These are phyloP conservation scores for Synodontis membranacea DNA, from an alignment of 2,113 vertebrate genomes.

Conservation along the genomic window DNA sequence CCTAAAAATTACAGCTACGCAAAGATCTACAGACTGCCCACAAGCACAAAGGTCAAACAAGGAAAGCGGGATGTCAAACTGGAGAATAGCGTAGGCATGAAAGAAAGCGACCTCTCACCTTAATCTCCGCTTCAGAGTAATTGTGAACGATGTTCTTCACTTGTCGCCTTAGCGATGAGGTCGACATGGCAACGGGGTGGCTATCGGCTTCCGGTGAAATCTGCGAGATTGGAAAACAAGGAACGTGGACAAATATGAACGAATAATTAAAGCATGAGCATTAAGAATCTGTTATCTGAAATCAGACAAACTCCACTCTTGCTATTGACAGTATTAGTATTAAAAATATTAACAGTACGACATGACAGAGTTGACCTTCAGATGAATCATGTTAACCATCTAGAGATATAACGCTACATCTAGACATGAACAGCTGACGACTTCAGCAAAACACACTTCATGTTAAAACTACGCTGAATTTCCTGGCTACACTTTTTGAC, in stretches of 20 bases:
- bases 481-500: too few species aligned
- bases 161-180: constrained; percentile 87
- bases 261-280: background rate
- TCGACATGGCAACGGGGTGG: constrained; percentile 84
- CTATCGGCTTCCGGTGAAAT: constrained; percentile 65
- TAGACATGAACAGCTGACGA: too few species aligned
- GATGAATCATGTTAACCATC: background rate
- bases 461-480: too few species aligned
- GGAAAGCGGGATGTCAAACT: background rate
- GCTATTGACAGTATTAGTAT: too few species aligned
- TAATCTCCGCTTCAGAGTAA: constrained; percentile 93
- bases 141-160: constrained; percentile 93
- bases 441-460: too few species aligned
- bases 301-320: too few species aligned
- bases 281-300: background rate
- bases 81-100: background rate
- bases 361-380: background rate
- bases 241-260: background rate
- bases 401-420: background rate
- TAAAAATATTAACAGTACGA: background rate
- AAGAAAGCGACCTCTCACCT: constrained; percentile 68
- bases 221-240: constrained; percentile 60
- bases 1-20: background rate
- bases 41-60: background rate
- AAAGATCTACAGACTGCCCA: background rate